Percentiles rank a stretch among this genome's conserved stretches.
phyloP scores from a whole-genome alignment of 1,140 invertebrate genomes.

The Drosophila leontia region DNA sequence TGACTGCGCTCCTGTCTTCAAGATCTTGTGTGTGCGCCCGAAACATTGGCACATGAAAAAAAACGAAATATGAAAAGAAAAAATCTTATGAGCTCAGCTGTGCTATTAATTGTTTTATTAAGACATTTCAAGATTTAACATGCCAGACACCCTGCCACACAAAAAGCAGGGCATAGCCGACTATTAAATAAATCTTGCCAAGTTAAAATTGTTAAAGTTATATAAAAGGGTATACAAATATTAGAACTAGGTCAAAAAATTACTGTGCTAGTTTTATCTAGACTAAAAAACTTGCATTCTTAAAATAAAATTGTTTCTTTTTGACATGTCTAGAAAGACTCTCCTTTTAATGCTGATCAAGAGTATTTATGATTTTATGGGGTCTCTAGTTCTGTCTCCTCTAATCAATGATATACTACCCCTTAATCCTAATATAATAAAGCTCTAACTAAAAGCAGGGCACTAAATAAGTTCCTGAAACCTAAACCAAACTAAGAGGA shows the following conservation, averaged over 20 bases:
- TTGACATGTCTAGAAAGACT: too few species aligned
- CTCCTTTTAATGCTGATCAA: too few species aligned
- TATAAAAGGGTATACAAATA: too few species aligned
- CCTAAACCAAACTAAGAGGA: not conserved
- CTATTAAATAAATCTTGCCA: not conserved
- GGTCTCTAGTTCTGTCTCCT: too few species aligned
- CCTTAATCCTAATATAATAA: not conserved
- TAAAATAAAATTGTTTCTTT: too few species aligned
- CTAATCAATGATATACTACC: too few species aligned
- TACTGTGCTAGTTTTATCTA: too few species aligned
- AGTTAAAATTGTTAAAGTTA: too few species aligned
- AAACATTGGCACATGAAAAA: conserved; percentile 59
- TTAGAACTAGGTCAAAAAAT: too few species aligned
- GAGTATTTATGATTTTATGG: too few species aligned
- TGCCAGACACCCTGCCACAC: conserved; percentile 63
- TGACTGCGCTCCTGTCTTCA: conserved; percentile 54
- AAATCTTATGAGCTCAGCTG: conserved; percentile 79
- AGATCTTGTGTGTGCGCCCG: conserved; percentile 44
- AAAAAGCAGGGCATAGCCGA: conserved; percentile 6
- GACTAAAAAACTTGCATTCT: too few species aligned
- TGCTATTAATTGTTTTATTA: conserved; percentile 84
- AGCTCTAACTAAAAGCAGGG: not conserved
- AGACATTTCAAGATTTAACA: conserved; percentile 82
- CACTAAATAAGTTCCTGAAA: not conserved
- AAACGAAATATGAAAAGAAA: conserved; percentile 50